Base-by-base conservation (phyloP, 1,140 invertebrate species). In the Oryctes rhinoceros region DNA sequence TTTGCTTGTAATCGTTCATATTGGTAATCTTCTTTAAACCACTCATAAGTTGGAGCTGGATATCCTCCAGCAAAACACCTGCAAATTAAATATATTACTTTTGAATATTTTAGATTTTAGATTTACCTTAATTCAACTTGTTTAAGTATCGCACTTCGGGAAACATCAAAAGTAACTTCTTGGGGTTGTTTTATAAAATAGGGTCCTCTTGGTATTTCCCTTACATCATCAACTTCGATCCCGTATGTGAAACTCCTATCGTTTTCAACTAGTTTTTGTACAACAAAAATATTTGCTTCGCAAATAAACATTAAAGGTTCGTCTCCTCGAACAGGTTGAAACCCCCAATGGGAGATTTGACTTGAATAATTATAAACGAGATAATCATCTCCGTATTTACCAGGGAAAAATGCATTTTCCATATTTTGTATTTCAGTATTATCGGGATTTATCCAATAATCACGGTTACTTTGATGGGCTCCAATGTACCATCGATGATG, bases 11-110 rank as follows among this genome's bases (percentile, higher is more conserved):
- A 85, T 44, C 90, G 90, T 85, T 96, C 94, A 84, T 96, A 94
- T 84, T 94, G 91, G 88, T 96, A 97, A 83, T 95, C 92, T 90
- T 98, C 96, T 84, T 94, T 93, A 85, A 92, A 98, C 97, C 97
- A 99, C 85, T 94, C 91, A 87, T 99, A 99, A 6, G 92, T 93
- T 0, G 97, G 96, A 13, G 94, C 91, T 3, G 98, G 97, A 88
- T 94, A 98, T 1, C 96, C 97, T 75, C 93, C 93, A 81, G 97
- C 97, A 78, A 96, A 88, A 88, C 97, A 98, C 83, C 91, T 90
- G 74, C 74, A 86, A 85, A 48, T 48, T 48, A 48, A 9, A 3
- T 48, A 10, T 74, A 81, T 39, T 24, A 15, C 15, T 39, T 76
- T 37, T 15, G 67, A 59, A 15, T 44, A 35, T 6, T n/a, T 44